Evolutionary conservation across 2,888 invertebrate genomes (phyloP), one percentile per base, ranked within the genome.

Genomic region (Criorhina ranunculi): DNA sequence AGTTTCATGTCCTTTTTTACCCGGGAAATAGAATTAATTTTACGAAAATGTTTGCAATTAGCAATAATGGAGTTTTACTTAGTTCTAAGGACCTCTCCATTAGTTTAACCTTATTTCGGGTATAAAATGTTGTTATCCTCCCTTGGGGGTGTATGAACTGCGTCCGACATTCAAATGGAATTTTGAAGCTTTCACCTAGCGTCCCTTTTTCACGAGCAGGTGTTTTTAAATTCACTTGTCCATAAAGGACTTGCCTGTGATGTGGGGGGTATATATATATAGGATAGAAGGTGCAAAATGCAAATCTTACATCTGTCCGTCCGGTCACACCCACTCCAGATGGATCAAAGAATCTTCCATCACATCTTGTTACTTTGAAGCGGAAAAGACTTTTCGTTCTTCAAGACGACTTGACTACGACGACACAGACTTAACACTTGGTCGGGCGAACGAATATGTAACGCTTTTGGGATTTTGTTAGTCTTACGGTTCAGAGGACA

Each of bases 51-150:
- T 70, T 75, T 79, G 69, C 79, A 85, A 85, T 85, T 85, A 85
- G 64, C 51, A 55, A 70, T 85, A 79, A 85, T 85, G 83, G 83
- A 85, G 79, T 85, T 85, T 79, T 64, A 75, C 79, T 79, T 57
- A 85, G 57, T 64, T 70, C 57, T 69, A 64, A 85, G 75, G 79
- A 53, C 75, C n/a, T 79, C 37, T 77, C 69, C 57, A 77, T 77
- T 77, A 69, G 73, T 67, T 49, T 70, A 55, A 78, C 83, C 79
- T 79, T 83, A 64, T 75, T 83, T 64, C 35, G 49, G 42, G 46
- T 53, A 60, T 33, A 12, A 67, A 46, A 69, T 46, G 24, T 44
- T 51, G 37, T 60, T 76, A 64, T 49, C 57, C 60, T 35, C 35
- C 57, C 12, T 12, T 1, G 29, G 9, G 51, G 31, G 24, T 5